Evolutionary conservation across 2,797 vertebrate species (phyloP).

Genomic region (Sebastiscus tertius): DNA sequence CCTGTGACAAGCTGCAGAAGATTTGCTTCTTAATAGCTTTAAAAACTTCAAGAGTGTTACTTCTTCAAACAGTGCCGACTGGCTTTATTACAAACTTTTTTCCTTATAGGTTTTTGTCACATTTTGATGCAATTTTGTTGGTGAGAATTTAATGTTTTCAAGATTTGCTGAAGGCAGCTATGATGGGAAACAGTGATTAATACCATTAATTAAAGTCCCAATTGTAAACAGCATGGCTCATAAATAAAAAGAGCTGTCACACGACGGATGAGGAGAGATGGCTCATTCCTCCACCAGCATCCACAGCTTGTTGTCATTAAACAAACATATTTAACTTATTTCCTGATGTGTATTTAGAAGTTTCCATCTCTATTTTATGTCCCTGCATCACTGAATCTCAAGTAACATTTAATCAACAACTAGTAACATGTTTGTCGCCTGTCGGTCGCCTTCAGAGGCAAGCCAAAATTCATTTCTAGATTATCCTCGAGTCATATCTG

Average conservation of each 20-base stretch:
- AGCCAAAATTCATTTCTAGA: slow-evolving; percentile 72
- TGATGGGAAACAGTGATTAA: slow-evolving; percentile 52
- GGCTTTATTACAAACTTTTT: slow-evolving; percentile 5
- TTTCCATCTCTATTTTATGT: slow-evolving; percentile 55
- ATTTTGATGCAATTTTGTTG: slow-evolving; percentile 23
- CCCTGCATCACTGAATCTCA: slow-evolving; percentile 57
- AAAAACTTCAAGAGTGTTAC: background rate
- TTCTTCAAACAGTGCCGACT: slow-evolving; percentile 18
- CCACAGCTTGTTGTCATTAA: slow-evolving; percentile 70
- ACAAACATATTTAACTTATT: slow-evolving; percentile 65
- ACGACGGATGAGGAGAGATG: slow-evolving; percentile 28
- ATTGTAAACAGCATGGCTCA: slow-evolving; percentile 36
- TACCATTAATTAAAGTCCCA: slow-evolving; percentile 42
- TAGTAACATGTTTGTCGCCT: slow-evolving; percentile 71
- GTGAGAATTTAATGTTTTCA: slow-evolving; percentile 32
- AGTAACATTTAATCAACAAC: slow-evolving; percentile 72
- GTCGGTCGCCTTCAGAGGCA: slow-evolving; percentile 70
- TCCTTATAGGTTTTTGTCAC: background rate
- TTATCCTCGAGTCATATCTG: slow-evolving; percentile 77
- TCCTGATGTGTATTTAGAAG: slow-evolving; percentile 54
- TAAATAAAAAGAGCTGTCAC: slow-evolving; percentile 43
- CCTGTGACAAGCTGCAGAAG: slow-evolving; percentile 37
- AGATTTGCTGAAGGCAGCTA: background rate
- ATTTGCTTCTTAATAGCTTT: background rate
- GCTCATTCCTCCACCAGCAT: slow-evolving; percentile 33